Percentiles rank a stretch among this genome's conserved stretches.
Conservation (phyloP, 1,140 invertebrate genomes). For the Acromyrmex charruanus region DNA sequence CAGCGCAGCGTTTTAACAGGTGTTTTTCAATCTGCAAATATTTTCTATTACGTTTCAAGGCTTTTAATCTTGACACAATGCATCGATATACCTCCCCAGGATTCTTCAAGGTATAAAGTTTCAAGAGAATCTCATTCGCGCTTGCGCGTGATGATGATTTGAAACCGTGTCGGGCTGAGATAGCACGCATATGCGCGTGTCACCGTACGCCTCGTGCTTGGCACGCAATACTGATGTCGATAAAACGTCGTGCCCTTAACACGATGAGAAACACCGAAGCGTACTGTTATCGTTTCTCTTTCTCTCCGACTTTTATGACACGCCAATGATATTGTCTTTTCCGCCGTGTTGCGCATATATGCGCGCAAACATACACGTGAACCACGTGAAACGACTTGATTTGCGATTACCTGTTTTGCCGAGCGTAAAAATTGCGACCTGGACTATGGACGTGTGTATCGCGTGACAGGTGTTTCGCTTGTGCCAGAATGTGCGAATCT, state of each 20-base stretch:
- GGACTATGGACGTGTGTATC: not conserved
- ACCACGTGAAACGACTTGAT: constrained; percentile 70
- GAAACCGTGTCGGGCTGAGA: constrained; percentile 23
- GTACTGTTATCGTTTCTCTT: not conserved
- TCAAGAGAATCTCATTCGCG: constrained; percentile 22
- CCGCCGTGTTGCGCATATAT: not conserved
- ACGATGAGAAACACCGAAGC: no score
- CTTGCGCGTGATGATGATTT: constrained; percentile 15
- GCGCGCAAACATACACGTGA: constrained; percentile 69
- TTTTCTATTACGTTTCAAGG: constrained; percentile 1
- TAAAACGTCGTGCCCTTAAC: constrained; percentile 10
- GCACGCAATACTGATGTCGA: constrained; percentile 24
- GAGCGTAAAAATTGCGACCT: constrained; percentile 2
- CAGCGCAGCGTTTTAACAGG: not conserved
- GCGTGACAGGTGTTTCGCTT: constrained; percentile 58
- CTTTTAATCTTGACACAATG: constrained; percentile 21
- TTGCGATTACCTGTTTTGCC: constrained; percentile 3
- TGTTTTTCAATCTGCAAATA: constrained; percentile 6
- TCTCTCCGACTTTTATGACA: constrained; percentile 31
- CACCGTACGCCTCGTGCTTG: not conserved
- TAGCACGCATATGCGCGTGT: constrained; percentile 4
- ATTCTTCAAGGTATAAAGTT: not conserved
- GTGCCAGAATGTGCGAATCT: not conserved
- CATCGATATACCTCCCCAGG: not conserved
- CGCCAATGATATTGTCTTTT: constrained; percentile 8